Evolutionary conservation across 2,113 vertebrate species (phyloP), one percentile per base, ranked within the genome.

Genomic region (Porphyrio hochstetteri): DNA sequence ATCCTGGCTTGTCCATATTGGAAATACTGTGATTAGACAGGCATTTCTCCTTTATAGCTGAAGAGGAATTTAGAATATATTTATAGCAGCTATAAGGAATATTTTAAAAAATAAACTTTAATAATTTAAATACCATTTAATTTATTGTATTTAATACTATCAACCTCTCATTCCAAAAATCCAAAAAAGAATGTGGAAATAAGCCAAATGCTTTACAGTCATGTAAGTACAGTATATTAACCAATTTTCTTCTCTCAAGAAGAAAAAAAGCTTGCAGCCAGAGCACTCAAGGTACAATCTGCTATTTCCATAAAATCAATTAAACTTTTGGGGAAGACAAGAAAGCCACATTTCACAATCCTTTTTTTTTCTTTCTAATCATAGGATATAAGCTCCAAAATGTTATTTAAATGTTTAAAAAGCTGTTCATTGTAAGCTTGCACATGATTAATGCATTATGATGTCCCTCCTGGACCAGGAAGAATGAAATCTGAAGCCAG

Each of bases 251-350:
- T 82, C 40, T 84, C 65, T 76, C 35, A 87, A 68, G 56, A 88
- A 29, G 84, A 81, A 56, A 19, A 28, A 50, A 78, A 91, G 16
- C 57, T 93, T 91, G 24, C 48, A 80, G 78, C 33, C 25, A 20
- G 35, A 61, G 28, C 25, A 71, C 63, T 95, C 57, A 80, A 91
- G 63, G 61, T 94, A 89, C 86, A 94, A 46, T 87, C 59, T 20
- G 59, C 63, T 40, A 94, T 95, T 97, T 96, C 85, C 90, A 88
- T 95, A 94, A 95, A 93, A 93, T 93, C 84, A 95, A 87, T 87
- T 91, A 95, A 94, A 86, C n/a, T 82, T 95, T 76, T 21, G 11
- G 15, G 59, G 42, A 42, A 94, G 92, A 91, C 86, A 93, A 92
- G 89, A 71, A 93, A 93, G 29, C 10, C 38, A 36, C 55, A 52